Conservation (phyloP, 2,797 vertebrate genomes). For the Oryzias sinensis region DNA sequence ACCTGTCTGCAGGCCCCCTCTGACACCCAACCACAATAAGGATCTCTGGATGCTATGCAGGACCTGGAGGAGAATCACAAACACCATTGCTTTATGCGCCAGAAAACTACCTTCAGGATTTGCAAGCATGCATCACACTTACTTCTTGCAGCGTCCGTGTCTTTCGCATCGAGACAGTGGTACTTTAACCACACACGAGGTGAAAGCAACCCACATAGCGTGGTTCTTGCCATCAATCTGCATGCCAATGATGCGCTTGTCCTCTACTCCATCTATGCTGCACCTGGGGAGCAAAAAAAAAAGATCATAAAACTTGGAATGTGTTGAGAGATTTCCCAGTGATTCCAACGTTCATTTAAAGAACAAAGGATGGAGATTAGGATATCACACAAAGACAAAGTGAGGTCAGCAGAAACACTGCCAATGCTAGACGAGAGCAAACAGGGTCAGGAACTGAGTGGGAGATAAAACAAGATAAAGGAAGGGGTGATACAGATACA, state of each 20-base stretch:
- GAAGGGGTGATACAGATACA: constrained; percentile 58
- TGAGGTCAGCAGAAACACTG: constrained; percentile 40
- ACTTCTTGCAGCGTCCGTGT: constrained; percentile 95
- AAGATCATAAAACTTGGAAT: too few relatives aligned
- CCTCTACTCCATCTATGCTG: constrained; percentile 90
- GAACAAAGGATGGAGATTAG: constrained; percentile 29
- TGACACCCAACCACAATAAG: constrained; percentile 94
- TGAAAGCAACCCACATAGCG: constrained; percentile 88
- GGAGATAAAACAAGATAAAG: constrained; percentile 63
- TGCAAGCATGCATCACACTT: constrained; percentile 27
- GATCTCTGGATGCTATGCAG: constrained; percentile 96
- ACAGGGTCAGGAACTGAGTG: constrained; percentile 47
- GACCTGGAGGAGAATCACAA: constrained; percentile 77
- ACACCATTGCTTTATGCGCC: constrained; percentile 11
- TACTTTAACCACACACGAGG: constrained; percentile 93
- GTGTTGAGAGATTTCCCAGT: constrained; percentile 1
- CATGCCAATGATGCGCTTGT: constrained; percentile 92
- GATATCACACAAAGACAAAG: constrained; percentile 38
- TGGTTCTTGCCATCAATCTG: constrained; percentile 89
- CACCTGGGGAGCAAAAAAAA: constrained; percentile 75
- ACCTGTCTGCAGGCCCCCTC: constrained; percentile 88
- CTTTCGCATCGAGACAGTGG: constrained; percentile 92
- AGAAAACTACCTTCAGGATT: background rate
- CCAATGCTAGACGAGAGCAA: constrained; percentile 45
- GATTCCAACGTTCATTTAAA: constrained; percentile 29